Evolutionary conservation across 2,888 invertebrate species (phyloP).

Genomic region (Gnatocerus cornutus): DNA sequence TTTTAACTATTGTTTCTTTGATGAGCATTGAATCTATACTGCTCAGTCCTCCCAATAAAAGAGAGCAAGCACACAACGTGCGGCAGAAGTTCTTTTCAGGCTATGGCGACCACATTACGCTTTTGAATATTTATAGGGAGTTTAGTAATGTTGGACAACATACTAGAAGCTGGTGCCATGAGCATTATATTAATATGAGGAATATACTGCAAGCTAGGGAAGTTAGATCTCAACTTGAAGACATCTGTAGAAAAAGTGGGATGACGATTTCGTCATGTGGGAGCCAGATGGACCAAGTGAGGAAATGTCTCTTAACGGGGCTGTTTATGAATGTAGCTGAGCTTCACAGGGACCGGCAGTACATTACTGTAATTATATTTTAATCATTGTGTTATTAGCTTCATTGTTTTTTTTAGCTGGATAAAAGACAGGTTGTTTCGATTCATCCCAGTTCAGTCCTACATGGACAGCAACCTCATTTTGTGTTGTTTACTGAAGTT

Average conservation of each 20-base stretch:
- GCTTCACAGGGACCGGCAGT: conserved; percentile 81
- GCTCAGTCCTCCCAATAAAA: conserved; percentile 81
- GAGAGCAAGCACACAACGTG: conserved; percentile 83
- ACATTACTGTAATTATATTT: conserved; percentile 75
- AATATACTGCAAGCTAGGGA: conserved; percentile 88
- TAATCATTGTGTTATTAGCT: conserved; percentile 13
- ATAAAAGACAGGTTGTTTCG: conserved; percentile 79
- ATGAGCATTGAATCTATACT: conserved; percentile 93
- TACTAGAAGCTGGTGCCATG: conserved; percentile 90
- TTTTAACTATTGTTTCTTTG: conserved; percentile 89
- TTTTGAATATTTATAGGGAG: conserved; percentile 90
- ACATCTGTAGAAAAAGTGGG: conserved; percentile 76
- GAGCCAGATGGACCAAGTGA: conserved; percentile 76
- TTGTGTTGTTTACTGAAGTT: conserved; percentile 89
- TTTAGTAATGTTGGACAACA: conserved; percentile 78
- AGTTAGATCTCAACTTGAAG: conserved; percentile 85
- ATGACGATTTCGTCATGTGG: conserved; percentile 79
- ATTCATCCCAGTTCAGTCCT: conserved; percentile 91
- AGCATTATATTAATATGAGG: conserved; percentile 88
- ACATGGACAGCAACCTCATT: conserved; percentile 80
- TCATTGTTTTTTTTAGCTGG: conserved; percentile 72
- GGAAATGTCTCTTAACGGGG: conserved; percentile 87
- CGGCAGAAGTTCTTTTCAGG: conserved; percentile 87
- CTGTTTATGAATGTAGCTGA: conserved; percentile 92
- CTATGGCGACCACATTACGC: conserved; percentile 93